A percentile compares a stretch with the other conserved stretches of the same genome.
Evolutionary conservation across 2,113 vertebrate genomes (phyloP).

Genomic region (Elaphurus davidianus): DNA sequence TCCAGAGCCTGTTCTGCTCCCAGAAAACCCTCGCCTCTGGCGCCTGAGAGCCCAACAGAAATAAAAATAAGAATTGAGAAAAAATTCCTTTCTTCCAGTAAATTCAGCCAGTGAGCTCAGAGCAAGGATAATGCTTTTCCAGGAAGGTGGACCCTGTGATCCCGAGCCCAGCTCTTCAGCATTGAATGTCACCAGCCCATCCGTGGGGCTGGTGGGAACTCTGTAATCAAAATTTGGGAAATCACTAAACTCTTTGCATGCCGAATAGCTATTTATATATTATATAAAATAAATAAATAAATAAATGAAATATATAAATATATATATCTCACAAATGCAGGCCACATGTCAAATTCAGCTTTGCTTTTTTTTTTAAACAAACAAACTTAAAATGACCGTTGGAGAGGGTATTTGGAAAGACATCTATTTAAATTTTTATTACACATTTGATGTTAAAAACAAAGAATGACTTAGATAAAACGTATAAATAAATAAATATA

Average conservation of each 20-base stretch:
- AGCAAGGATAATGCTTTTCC: neutral
- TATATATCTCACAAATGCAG: constrained; percentile 86
- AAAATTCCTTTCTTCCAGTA: neutral
- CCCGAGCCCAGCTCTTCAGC: neutral
- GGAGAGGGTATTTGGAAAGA: constrained; percentile 78
- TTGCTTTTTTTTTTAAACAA: constrained; percentile 79
- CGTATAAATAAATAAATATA: constrained; percentile 26
- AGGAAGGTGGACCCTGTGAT: neutral
- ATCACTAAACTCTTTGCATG: constrained; percentile 87
- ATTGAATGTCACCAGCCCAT: neutral
- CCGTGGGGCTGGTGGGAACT: constrained; percentile 50
- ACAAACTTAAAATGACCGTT: constrained; percentile 83
- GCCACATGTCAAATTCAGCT: constrained; percentile 86
- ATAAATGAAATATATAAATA: constrained; percentile 75
- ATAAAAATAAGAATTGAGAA: neutral
- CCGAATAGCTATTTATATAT: constrained; percentile 89
- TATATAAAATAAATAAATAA: constrained; percentile 77
- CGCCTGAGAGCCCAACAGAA: neutral
- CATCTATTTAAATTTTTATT: constrained; percentile 86
- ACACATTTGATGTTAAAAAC: constrained; percentile 82
- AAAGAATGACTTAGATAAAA: constrained; percentile 81
- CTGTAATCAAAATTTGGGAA: constrained; percentile 72
- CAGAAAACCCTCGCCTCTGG: neutral
- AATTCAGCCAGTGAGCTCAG: constrained; percentile 31
- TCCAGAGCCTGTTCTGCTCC: neutral